Evolutionary conservation across 2,888 invertebrate genomes (phyloP).

Genomic region (Atethmia centrago): DNA sequence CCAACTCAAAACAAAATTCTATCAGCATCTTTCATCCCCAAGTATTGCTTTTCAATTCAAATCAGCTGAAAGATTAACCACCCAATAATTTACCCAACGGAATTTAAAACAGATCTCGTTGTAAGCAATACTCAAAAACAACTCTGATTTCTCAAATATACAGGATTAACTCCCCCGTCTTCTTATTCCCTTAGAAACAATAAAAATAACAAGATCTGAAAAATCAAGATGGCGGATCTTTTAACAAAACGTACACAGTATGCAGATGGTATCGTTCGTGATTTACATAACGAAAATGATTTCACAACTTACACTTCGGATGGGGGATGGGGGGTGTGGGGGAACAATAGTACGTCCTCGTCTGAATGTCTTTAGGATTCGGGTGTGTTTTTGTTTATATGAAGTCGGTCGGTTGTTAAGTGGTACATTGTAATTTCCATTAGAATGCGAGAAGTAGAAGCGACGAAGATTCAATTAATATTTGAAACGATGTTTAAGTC

Average conservation of each 20-base stretch:
- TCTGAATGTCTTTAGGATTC: constrained; percentile 10
- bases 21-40: not conserved
- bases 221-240: constrained; percentile 68
- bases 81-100: constrained; percentile 21
- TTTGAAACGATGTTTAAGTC: not conserved
- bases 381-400: not conserved
- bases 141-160: constrained; percentile 46
- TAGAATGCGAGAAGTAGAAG: not conserved
- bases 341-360: not conserved
- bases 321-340: not conserved
- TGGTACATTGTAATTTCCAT: constrained; percentile 9
- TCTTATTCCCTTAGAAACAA: constrained; percentile 59
- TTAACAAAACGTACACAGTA: constrained; percentile 71
- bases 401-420: not conserved
- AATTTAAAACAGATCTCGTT: constrained; percentile 23
- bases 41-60: constrained; percentile 21
- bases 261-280: constrained; percentile 73
- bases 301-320: constrained; percentile 64
- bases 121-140: constrained; percentile 17
- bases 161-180: constrained; percentile 55
- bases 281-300: constrained; percentile 83
- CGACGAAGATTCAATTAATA: not conserved
- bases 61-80: constrained; percentile 38
- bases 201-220: constrained; percentile 66
- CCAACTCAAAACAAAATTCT: not conserved